Evolutionary conservation across 1,140 invertebrate genomes (phyloP).

Genomic region (Carposina sasakii): DNA sequence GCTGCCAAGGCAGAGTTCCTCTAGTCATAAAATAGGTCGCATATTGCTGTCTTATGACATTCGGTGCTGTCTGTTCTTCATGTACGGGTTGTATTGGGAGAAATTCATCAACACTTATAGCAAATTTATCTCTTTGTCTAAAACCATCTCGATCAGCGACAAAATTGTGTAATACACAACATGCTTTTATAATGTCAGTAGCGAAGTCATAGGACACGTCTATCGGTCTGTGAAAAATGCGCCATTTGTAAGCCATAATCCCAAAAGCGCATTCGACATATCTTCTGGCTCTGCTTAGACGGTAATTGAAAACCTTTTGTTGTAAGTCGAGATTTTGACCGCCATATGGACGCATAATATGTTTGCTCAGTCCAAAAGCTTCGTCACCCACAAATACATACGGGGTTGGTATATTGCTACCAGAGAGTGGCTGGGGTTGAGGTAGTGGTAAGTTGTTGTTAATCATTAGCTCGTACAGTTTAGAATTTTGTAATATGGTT

Average conservation of each 20-base stretch:
- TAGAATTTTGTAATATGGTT: conserved; percentile 8
- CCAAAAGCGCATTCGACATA: neutral
- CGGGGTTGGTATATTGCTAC: conserved; percentile 9
- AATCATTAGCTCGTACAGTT: conserved; percentile 11
- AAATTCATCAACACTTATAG: conserved; percentile 9
- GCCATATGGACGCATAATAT: conserved; percentile 8
- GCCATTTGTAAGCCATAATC: neutral
- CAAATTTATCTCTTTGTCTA: conserved; percentile 9
- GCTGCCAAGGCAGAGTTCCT: conserved; percentile 8
- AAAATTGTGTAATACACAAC: neutral
- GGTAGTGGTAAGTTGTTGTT: conserved; percentile 9
- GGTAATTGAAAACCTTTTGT: conserved; percentile 5
- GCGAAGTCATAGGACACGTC: neutral
- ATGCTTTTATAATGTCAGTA: neutral
- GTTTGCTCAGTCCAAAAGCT: conserved; percentile 1
- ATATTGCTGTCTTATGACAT: conserved; percentile 10
- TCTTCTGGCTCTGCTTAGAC: neutral
- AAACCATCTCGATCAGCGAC: conserved; percentile 5
- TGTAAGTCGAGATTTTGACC: conserved; percentile 9
- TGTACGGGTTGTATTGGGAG: conserved; percentile 8
- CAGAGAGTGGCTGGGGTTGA: conserved; percentile 9
- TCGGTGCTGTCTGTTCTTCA: conserved; percentile 9
- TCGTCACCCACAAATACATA: neutral
- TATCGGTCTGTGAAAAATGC: neutral
- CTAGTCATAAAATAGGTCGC: conserved; percentile 9